Percentiles rank a stretch among this genome's conserved stretches.
phyloP scores from a whole-genome alignment of 2,797 vertebrate genomes.

The Pseudochromis fuscus region DNA sequence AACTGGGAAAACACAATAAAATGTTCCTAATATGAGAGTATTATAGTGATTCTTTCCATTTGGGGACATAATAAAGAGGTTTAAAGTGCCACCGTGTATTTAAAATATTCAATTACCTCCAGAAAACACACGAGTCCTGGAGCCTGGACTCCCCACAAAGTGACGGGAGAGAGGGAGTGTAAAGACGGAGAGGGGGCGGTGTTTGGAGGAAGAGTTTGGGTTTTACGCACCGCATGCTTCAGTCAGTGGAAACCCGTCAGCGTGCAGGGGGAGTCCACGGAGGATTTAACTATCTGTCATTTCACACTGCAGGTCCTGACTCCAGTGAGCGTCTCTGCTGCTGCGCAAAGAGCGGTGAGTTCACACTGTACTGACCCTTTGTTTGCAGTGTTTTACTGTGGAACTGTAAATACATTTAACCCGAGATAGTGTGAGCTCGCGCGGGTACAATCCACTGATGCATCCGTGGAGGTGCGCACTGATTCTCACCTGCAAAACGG shows the following conservation, averaged over 20 bases:
- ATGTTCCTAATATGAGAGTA: constrained; percentile 6
- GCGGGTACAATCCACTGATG: neutral
- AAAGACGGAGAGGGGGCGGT: constrained; percentile 40
- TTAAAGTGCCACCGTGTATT: constrained; percentile 28
- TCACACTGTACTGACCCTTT: neutral
- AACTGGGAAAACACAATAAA: neutral
- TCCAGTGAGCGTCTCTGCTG: constrained; percentile 17
- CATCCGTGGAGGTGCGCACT: neutral
- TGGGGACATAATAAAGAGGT: constrained; percentile 19
- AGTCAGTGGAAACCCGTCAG: constrained; percentile 57
- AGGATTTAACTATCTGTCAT: constrained; percentile 49
- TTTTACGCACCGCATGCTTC: constrained; percentile 66
- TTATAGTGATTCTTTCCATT: constrained; percentile 30
- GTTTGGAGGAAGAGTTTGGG: constrained; percentile 18
- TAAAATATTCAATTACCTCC: constrained; percentile 55
- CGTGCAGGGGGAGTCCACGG: constrained; percentile 29
- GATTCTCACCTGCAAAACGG: constrained; percentile 13
- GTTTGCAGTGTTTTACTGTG: neutral
- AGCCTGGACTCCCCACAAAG: constrained; percentile 54
- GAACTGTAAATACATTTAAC: neutral
- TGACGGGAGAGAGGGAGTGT: constrained; percentile 32
- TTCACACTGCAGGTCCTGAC: neutral
- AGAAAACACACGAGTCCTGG: constrained; percentile 13
- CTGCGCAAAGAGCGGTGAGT: constrained; percentile 42
- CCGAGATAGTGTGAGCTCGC: neutral